These are phyloP conservation scores for Tachycineta bicolor DNA, from an alignment of 2,113 vertebrate species.

Conservation along the genomic window DNA sequence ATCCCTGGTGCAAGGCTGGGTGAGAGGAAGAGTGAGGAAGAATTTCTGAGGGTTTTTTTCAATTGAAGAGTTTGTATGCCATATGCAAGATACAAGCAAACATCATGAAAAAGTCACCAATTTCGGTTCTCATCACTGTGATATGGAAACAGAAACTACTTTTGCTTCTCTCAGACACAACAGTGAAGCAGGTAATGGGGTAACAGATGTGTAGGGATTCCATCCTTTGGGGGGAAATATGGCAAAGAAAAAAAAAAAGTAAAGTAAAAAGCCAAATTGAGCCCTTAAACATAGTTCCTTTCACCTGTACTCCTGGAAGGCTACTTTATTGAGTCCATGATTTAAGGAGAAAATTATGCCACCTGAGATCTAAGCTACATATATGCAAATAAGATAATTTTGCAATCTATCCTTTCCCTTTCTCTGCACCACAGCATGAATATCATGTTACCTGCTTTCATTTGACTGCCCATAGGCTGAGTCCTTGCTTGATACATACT, in stretches of 20 bases:
- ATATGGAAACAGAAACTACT: not conserved
- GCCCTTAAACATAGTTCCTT: not conserved
- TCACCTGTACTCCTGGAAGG: not conserved
- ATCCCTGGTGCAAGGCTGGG: not conserved
- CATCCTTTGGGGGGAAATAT: rapidly evolving
- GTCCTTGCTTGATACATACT: not conserved
- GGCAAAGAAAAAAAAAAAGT: not conserved
- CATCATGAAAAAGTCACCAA: not conserved
- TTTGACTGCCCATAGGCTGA: not conserved
- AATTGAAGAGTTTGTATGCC: not conserved
- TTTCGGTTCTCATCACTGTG: not conserved
- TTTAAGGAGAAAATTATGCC: not conserved
- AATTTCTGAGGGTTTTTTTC: not conserved
- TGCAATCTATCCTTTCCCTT: not conserved
- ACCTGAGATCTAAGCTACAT: not conserved
- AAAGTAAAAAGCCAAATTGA: not conserved
- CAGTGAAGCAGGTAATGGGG: not conserved
- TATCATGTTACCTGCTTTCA: not conserved
- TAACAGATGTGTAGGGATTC: not conserved
- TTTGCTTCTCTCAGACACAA: not conserved
- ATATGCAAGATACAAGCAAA: not conserved
- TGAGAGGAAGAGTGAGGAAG: not conserved
- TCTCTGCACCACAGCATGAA: not conserved
- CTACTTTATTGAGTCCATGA: not conserved
- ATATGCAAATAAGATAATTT: not conserved